Evolutionary conservation across 2,113 vertebrate genomes (phyloP), one percentile per base, ranked within the genome.

Genomic region (Osmerus mordax): DNA sequence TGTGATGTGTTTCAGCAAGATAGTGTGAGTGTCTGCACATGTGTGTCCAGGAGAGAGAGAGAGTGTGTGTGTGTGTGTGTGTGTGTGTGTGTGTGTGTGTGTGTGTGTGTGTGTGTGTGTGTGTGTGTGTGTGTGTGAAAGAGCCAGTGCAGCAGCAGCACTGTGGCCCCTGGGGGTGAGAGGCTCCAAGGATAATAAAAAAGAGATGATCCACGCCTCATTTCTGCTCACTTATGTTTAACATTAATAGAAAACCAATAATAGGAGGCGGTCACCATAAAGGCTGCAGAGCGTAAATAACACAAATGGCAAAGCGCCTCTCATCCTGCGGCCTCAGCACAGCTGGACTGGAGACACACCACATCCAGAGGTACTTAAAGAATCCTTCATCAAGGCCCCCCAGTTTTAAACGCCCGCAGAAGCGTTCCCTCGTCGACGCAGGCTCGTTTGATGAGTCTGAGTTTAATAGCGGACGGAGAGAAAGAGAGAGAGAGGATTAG

Each of bases 211-310:
- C 94, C 94, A 95, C 82, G 91, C 91, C 93, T 97, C 92, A 95
- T 96, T 96, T 96, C 91, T 95, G 93, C 93, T 96, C 94, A 94
- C 93, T 95, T 95, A 95, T 95, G 94, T 95, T 96, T 95, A 94
- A 96, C 94, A 97, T 96, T 95, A 94, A 94, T 94, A 95, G 93
- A 97, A 97, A 96, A 95, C 92, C 92, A 93, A 96, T 95, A 96
- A 96, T 94, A 95, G 91, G 92, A 95, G 94, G 90, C 92, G 91
- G 94, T 94, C 95, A 93, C 94, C 91, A 94, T 95, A 95, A 96
- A 96, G 93, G 93, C 94, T 93, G 93, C 89, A 89, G 94, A 94
- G 92, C 90, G 91, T 95, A 97, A 97, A 96, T 95, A 96, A 95
- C 94, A 96, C 94, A 95, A 95, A 95, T 95, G 92, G 92, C 93